Evolutionary conservation across 2,888 invertebrate genomes (phyloP), one percentile per base, ranked within the genome.

Genomic region (Spodoptera picta): DNA sequence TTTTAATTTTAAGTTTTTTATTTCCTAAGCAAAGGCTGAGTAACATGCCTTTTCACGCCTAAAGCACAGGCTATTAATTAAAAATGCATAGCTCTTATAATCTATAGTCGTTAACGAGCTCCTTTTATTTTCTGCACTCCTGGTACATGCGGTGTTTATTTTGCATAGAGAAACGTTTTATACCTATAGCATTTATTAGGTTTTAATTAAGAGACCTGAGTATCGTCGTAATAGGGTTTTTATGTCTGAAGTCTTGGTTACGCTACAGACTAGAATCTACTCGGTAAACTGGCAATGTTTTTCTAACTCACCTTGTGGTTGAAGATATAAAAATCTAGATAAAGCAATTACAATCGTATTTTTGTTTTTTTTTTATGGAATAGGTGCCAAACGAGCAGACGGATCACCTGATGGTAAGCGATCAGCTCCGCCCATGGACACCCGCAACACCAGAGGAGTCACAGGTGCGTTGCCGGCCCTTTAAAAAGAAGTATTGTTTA

Each of bases 41-140:
- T 56, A 54, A 59, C 67, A 63, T 60, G 62, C 63, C 52, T 69
- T 70, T 78, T 70, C 71, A 74, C 76, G 73, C 79, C 69, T 51
- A 66, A 62, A 65, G 75, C 68, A 64, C 65, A 65, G 55, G 36
- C 58, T 65, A 77, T 78, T 72, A 77, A 77, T 80, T 80, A 76
- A 77, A 75, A 82, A 76, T 79, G 75, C 74, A 77, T 80, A 67
- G 72, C 65, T 70, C 72, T 62, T 74, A 81, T 78, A 82, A 75
- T 78, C 70, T 70, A 72, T 68, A 72, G 60, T 70, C 70, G 66
- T 74, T 77, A 79, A 73, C 67, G 68, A 60, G 56, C 71, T 77
- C 62, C 73, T 82, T 78, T 80, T 81, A 78, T 80, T 83, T 73
- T 72, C 75, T 81, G 77, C 41, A 24, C 24, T 53, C 78, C 69